A percentile compares a stretch with the other conserved stretches of the same genome.
Conservation (phyloP, 2,113 vertebrate genomes). For the Bufo bufo region DNA sequence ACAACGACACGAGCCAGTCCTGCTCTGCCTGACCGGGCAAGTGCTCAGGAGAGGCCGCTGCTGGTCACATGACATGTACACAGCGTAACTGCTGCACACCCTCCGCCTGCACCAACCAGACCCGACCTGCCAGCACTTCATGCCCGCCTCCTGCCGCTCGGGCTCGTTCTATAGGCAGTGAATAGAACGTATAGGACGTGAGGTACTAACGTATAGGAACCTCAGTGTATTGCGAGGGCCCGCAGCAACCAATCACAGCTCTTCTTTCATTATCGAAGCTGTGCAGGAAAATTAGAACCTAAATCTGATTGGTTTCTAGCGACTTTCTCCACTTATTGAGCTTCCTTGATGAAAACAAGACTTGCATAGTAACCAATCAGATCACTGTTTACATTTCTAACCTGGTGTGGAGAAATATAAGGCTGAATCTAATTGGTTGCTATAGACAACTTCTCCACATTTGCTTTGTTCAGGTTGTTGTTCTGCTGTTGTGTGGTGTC, state of each 20-base stretch:
- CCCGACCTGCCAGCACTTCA: not conserved
- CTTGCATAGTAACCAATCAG: not conserved
- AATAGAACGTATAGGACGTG: not conserved
- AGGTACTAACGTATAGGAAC: not conserved
- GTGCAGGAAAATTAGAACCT: not conserved
- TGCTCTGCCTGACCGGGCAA: not conserved
- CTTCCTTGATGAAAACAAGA: too few relatives aligned
- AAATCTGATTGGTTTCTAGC: not conserved
- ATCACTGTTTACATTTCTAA: not conserved
- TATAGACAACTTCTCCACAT: not conserved
- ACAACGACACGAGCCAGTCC: not conserved
- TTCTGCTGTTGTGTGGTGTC: too few relatives aligned
- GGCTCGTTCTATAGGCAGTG: not conserved
- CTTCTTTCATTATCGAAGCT: not conserved
- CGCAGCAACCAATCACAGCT: not conserved
- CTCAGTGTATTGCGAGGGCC: too few relatives aligned
- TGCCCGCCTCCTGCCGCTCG: not conserved
- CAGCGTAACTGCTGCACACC: slow-evolving; percentile 1
- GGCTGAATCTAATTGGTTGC: not conserved
- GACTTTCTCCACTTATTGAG: not conserved
- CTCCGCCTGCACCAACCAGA: slow-evolving; percentile 24
- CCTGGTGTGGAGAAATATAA: not conserved
- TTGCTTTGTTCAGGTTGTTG: too few relatives aligned
- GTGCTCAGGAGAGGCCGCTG: not conserved
- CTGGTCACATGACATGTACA: not conserved